Conservation (phyloP, 1,140 invertebrate species). For the Scaptomyza graminum region DNA sequence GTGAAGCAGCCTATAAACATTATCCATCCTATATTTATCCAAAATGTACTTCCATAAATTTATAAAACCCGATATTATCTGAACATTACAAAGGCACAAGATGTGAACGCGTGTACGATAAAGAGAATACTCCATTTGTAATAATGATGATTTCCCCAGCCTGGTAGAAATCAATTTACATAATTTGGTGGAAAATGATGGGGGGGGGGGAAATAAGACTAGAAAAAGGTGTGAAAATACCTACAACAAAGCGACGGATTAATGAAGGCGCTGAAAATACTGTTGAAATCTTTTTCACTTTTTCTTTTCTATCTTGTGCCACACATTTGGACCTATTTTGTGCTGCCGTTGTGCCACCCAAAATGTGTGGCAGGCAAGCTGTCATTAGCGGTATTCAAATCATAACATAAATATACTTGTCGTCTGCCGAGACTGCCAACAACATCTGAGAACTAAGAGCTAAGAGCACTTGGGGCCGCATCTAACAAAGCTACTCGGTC, state of each 20-base stretch:
- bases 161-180: slow-evolving; percentile 49
- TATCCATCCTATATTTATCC: slow-evolving; percentile 58
- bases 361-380: slow-evolving; percentile 43
- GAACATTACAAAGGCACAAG: slow-evolving; percentile 11
- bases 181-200: slow-evolving; percentile 44
- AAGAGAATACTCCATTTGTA: slow-evolving; percentile 47
- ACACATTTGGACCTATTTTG: neutral
- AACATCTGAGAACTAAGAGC: slow-evolving; percentile 7
- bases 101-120: neutral
- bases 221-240: slow-evolving; percentile 76
- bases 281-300: slow-evolving; percentile 1
- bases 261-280: slow-evolving; percentile 53
- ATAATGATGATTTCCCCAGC: slow-evolving; percentile 44
- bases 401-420: slow-evolving; percentile 84
- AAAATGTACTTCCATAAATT: slow-evolving; percentile 53
- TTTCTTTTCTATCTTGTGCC: neutral
- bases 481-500: neutral
- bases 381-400: slow-evolving; percentile 83
- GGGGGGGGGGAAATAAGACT: neutral
- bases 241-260: slow-evolving; percentile 63
- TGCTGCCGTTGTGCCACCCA: slow-evolving; percentile 48
- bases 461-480: slow-evolving; percentile 27
- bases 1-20: slow-evolving; percentile 29
- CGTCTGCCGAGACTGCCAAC: slow-evolving; percentile 61
- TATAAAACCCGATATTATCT: slow-evolving; percentile 52